A percentile compares a stretch with the other conserved stretches of the same genome.
Conservation (phyloP, 2,888 invertebrate genomes). For the Agonopterix subpropinquella region DNA sequence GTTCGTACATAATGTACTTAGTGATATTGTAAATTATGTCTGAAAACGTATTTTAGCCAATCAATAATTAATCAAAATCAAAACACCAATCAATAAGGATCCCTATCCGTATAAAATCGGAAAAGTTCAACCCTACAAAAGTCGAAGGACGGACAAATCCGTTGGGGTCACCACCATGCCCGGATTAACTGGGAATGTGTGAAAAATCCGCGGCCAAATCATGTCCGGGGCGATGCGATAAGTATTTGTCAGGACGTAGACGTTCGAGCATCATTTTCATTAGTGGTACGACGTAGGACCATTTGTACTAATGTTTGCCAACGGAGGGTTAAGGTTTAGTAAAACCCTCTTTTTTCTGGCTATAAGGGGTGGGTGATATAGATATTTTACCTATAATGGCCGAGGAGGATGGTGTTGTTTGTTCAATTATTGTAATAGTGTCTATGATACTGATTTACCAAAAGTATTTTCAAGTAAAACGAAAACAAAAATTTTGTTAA, state of each 20-base stretch:
- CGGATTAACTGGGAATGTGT: conserved; percentile 26
- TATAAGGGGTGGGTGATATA: background rate
- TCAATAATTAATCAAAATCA: no score
- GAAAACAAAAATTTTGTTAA: no score
- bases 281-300: conserved; percentile 37
- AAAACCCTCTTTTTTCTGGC: conserved; percentile 13
- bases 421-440: no score
- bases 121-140: background rate
- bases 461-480: no score
- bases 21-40: no score
- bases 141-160: conserved; percentile 18
- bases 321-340: conserved; percentile 23
- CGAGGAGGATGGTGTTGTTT: no score
- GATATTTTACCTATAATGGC: no score
- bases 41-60: no score
- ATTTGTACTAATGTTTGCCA: conserved; percentile 55
- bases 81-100: no score
- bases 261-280: conserved; percentile 55
- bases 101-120: no score
- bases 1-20: no score
- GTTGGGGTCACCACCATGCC: conserved; percentile 22
- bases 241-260: conserved; percentile 42
- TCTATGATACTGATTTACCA: no score
- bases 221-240: conserved; percentile 26
- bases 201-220: conserved; percentile 32